Evolutionary conservation across 1,140 invertebrate species (phyloP), one percentile per base, ranked within the genome.

Genomic region (Helicorthomorpha holstii): DNA sequence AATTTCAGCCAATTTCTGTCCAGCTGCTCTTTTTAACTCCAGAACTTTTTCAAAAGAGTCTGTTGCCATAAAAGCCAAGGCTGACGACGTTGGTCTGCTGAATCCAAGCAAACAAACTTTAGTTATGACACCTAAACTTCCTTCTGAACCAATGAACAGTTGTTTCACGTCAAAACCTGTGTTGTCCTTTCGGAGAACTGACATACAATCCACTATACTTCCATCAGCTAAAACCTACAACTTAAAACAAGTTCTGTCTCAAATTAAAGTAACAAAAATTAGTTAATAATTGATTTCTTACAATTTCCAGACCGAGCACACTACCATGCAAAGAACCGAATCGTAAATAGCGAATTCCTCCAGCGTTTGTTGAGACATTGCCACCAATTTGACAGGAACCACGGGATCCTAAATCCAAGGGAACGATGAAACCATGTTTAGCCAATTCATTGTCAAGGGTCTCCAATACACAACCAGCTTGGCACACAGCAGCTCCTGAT

Each of bases 91-190:
- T 0, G 91, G 84, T 64, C 79, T 73, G 1, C 80, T 72, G 4
- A 90, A 86, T 71, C 91, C 96, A 50, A 90, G 77, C 54, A 98
- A 81, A 0, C 85, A 79, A 22, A 91, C 82, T 73, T 90, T 89
- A 0, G 94, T 98, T 1, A 99, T 79, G 16, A 98, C 66, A 7
- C 95, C 94, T 38, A 99, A 68, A 0, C 93, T 94, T 46, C 95
- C 95, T 74, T 98, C 95, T 0, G 89, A 89, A 12, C 95, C 95
- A 60, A 98, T 92, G 63, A 98, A 97, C 46, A 98, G 65, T 65
- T 98, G 92, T 63, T 96, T 95, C 52, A 96, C 68, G 64, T 97
- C 88, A 66, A 94, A 95, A 0, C 92, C 93, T 0, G 94, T 98
- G 62, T 98, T 98, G 63, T 98, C 92, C 68, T 98, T 98, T 63